Evolutionary conservation across 2,888 invertebrate genomes (phyloP).

Genomic region (Stenolophus ochropezus): DNA sequence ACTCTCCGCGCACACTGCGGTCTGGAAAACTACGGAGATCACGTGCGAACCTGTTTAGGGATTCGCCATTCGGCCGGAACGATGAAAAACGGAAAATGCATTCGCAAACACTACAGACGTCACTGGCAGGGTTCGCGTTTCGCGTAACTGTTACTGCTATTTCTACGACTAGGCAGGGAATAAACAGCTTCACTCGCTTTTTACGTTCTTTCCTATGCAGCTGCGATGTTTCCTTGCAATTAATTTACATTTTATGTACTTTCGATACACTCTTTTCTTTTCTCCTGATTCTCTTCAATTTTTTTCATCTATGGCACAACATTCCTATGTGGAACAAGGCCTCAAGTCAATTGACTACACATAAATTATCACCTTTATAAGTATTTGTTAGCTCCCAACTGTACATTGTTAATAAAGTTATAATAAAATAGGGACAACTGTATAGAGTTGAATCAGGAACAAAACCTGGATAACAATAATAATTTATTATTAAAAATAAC

Average conservation of each 20-base stretch:
- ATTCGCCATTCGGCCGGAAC: slow-evolving; percentile 47
- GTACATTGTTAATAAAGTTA: no score
- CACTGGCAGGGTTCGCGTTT: neutral
- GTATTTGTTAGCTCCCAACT: neutral
- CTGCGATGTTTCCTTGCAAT: neutral
- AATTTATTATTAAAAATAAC: no score
- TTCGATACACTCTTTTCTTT: neutral
- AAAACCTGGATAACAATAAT: no score
- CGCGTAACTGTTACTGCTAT: neutral
- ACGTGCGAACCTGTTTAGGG: slow-evolving; percentile 41
- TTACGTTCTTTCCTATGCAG: neutral
- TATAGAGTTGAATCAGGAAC: neutral
- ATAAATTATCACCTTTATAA: neutral
- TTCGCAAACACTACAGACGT: slow-evolving; percentile 35
- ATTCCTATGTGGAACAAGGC: no score
- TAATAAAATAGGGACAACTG: no score
- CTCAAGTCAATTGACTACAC: neutral
- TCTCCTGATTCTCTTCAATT: neutral
- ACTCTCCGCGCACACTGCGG: slow-evolving; percentile 4
- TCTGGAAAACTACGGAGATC: slow-evolving; percentile 30
- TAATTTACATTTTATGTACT: neutral
- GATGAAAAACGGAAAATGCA: slow-evolving; percentile 40
- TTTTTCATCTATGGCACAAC: no score
- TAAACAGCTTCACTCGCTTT: slow-evolving; percentile 1
- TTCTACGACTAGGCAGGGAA: neutral